A percentile compares a stretch with the other conserved stretches of the same genome.
phyloP scores from a whole-genome alignment of 2,888 invertebrate genomes.

The Tipula unca region DNA sequence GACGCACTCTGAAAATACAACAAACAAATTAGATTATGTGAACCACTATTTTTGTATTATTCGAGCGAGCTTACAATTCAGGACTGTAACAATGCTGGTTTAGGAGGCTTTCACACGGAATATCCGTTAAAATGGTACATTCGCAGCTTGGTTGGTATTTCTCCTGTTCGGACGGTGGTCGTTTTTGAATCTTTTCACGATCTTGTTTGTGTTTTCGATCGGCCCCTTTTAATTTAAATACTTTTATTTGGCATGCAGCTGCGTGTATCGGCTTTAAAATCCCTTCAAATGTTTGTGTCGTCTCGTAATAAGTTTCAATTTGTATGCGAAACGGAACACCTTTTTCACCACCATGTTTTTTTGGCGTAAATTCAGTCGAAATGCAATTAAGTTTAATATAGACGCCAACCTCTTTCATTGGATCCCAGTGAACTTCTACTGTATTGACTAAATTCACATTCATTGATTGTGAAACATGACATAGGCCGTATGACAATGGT shows the following conservation, averaged over 20 bases:
- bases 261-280: conserved; percentile 66
- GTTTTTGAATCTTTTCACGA: conserved; percentile 83
- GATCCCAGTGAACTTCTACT: conserved; percentile 89
- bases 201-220: conserved; percentile 97
- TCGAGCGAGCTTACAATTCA: conserved; percentile 41
- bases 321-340: conserved; percentile 95
- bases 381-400: conserved; percentile 90
- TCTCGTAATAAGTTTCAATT: conserved; percentile 68
- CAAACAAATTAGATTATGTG: neutral
- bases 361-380: conserved; percentile 95
- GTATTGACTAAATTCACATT: conserved; percentile 62
- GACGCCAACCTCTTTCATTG: conserved; percentile 90
- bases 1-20: conserved; percentile 35
- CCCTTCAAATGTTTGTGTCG: conserved; percentile 31
- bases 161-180: conserved; percentile 73
- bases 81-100: conserved; percentile 37
- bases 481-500: conserved; percentile 86
- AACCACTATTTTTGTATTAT: conserved; percentile 19
- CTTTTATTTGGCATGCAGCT: conserved; percentile 91
- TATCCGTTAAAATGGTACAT: conserved; percentile 86
- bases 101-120: conserved; percentile 45
- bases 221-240: conserved; percentile 82
- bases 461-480: conserved; percentile 66
- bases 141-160: conserved; percentile 95
- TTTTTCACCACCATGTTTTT: conserved; percentile 96